Conservation (phyloP, 2,797 vertebrate species). For the Galago senegalensis region DNA sequence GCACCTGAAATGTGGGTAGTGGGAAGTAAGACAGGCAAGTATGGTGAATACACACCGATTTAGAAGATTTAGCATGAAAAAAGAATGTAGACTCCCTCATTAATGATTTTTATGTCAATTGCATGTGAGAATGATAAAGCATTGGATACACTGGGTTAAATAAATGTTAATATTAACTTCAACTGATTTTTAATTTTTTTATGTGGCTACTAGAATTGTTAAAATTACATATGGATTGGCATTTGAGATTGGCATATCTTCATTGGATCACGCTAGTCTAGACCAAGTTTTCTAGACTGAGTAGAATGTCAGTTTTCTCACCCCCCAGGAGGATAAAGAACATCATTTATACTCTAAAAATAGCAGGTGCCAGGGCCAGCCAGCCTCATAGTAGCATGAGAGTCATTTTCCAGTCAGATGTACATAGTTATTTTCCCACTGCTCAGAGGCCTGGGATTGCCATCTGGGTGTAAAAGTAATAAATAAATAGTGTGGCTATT, state of each 20-base stretch:
- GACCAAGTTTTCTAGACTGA: neutral
- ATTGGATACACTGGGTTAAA: neutral
- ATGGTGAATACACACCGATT: neutral
- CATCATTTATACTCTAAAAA: neutral
- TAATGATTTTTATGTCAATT: neutral
- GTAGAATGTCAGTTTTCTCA: neutral
- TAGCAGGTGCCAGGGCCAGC: neutral
- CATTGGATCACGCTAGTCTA: neutral
- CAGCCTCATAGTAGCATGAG: neutral
- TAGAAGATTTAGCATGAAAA: neutral
- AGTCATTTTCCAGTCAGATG: neutral
- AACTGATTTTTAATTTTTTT: neutral
- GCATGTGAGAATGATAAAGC: neutral
- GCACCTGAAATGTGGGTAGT: neutral
- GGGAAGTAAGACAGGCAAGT: neutral
- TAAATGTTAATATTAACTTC: slow-evolving; percentile 21
- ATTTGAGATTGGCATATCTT: neutral
- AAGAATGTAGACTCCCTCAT: neutral
- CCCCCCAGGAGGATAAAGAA: neutral
- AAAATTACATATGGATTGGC: neutral
- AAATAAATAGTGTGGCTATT: neutral
- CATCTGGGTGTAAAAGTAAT: neutral
- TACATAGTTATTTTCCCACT: neutral
- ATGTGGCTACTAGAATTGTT: neutral
- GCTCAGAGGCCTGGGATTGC: neutral